Base-by-base conservation (phyloP, 2,888 invertebrate genomes). In the Orthonevra nobilis region DNA sequence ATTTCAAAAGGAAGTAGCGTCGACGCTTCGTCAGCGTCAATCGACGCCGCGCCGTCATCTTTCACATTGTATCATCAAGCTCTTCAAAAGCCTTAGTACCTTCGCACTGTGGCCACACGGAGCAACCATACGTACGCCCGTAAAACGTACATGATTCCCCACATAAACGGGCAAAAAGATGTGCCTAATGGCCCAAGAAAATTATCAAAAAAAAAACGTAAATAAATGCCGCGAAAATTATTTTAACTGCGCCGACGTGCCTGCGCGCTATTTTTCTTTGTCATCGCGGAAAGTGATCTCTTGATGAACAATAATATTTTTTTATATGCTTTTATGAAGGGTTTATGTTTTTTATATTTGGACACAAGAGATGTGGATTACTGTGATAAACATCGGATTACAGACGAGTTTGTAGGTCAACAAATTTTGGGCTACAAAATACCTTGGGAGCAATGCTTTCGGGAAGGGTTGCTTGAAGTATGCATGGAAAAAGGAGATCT, bases 141-240 rank as follows among this genome's bases (percentile, higher is more conserved):
- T 50, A 10, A 58, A 75, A 69, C 75, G 69, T 75, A 26, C 61
- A 54, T 54, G 68, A 74, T 50, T 56, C 28, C 69, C 40, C 46
- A 44, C 61, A 20, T 61, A 63, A 58, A 58, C 38, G 28, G 50
- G 36, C 54, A 19, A 52, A 46, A 72, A 72, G n/a, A 50, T 50
- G 42, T 50, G 30, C 58, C 73, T 79, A 61, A 73, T 72, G 66
- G 73, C 23, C 48, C 14, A 56, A 32, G 72, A 52, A 64, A 70
- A 30, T 75, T 56, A 44, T 56, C 5, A 23, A 23, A 23, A 23
- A 23, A 54, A 73, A 54, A 56, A 66, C 38, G 14, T 12, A 32
- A 44, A 66, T 36, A 79, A 81, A 81, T 30, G 69, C 74, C 74
- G 81, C 69, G 74, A 81, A 81, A 81, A 74, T 81, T 81, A 60